phyloP scores from a whole-genome alignment of 1,140 invertebrate genomes.

The Leptinotarsa lineolata region DNA sequence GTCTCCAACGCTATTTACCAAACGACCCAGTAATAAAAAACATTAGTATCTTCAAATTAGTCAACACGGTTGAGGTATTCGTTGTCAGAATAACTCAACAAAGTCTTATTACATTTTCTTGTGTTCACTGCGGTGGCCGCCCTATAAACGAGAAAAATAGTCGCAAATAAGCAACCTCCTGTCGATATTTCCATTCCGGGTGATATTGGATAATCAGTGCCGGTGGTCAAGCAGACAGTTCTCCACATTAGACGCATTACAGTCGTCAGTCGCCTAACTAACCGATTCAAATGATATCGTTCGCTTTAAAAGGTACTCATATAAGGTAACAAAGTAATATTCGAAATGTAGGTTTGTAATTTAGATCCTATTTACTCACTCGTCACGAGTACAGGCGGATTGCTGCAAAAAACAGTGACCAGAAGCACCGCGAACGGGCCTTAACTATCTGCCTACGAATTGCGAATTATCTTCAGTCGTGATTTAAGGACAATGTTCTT shows the following conservation, averaged over 20 bases:
- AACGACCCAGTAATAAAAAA: neutral
- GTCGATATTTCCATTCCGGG: conserved; percentile 38
- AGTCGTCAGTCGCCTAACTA: conserved; percentile 20
- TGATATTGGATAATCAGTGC: conserved; percentile 46
- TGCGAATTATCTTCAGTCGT: conserved; percentile 27
- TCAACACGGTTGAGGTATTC: neutral
- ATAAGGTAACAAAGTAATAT: conserved; percentile 39
- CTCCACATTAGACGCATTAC: conserved; percentile 28
- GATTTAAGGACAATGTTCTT: conserved; percentile 30
- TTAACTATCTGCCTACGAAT: conserved; percentile 33
- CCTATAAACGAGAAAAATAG: conserved; percentile 20
- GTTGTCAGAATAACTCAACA: neutral
- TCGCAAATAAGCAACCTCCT: conserved; percentile 27
- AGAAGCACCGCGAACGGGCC: conserved; percentile 28
- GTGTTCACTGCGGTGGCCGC: neutral
- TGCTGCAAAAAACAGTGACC: conserved; percentile 34
- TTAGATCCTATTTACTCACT: conserved; percentile 42
- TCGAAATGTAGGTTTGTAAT: conserved; percentile 44
- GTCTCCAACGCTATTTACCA: too few relatives aligned
- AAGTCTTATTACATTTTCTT: neutral
- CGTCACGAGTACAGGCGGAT: conserved; percentile 38
- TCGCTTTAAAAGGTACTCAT: conserved; percentile 32
- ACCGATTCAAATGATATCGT: conserved; percentile 42
- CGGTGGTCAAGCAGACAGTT: conserved; percentile 38
- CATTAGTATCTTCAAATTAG: neutral